A percentile compares a stretch with the other conserved stretches of the same genome.
phyloP scores from a whole-genome alignment of 2,113 vertebrate genomes.

The Sarotherodon lohbergeri region DNA sequence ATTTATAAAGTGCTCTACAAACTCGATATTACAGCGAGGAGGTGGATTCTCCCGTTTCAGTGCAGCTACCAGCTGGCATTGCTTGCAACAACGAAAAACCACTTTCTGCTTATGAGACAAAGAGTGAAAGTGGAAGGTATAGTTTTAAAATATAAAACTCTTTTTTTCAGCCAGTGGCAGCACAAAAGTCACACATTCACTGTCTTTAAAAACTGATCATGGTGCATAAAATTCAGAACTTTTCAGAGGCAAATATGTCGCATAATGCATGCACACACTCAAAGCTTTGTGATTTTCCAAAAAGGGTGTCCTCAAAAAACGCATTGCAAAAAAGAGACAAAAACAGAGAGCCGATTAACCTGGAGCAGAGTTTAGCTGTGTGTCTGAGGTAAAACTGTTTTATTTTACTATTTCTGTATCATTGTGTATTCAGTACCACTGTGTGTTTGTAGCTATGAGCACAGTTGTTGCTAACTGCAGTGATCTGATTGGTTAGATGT shows the following conservation, averaged over 20 bases:
- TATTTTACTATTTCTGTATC: background rate
- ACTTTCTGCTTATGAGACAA: too few species aligned
- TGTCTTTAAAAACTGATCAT: too few species aligned
- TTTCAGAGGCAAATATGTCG: fast-evolving
- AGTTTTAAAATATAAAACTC: too few species aligned
- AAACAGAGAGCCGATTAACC: background rate
- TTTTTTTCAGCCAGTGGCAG: too few species aligned
- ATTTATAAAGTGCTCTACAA: background rate
- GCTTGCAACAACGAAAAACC: too few species aligned
- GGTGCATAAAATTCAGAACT: fast-evolving
- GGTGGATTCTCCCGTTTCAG: too few species aligned
- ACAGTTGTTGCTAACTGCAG: background rate
- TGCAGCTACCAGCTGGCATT: too few species aligned
- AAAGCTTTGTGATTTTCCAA: fast-evolving
- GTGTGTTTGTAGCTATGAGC: background rate
- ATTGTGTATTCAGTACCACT: background rate
- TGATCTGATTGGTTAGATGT: background rate
- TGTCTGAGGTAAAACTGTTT: background rate
- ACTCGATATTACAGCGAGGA: too few species aligned
- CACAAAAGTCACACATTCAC: too few species aligned
- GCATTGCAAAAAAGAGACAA: background rate
- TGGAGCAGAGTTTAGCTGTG: background rate
- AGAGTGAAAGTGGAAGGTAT: too few species aligned
- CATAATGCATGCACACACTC: background rate
- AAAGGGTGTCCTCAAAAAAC: background rate